phyloP scores from a whole-genome alignment of 2,888 invertebrate species.

The Aporophyla lueneburgensis region DNA sequence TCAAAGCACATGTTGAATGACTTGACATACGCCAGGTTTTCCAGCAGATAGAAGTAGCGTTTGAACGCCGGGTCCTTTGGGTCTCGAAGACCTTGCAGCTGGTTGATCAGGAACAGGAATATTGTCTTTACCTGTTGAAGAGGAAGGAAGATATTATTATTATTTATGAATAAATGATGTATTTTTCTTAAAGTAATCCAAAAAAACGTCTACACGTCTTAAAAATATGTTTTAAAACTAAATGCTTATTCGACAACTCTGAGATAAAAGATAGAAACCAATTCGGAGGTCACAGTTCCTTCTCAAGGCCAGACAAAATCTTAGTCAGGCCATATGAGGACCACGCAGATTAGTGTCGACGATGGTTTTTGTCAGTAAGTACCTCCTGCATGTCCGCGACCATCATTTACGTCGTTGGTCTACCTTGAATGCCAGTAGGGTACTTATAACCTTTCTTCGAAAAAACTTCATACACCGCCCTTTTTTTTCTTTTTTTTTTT shows the following conservation, averaged over 20 bases:
- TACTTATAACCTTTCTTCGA: too few relatives aligned
- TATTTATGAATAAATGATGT: background rate
- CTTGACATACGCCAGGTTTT: constrained; percentile 99
- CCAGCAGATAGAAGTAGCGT: constrained; percentile 98
- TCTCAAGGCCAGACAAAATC: too few relatives aligned
- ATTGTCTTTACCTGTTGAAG: constrained; percentile 92
- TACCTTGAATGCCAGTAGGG: background rate
- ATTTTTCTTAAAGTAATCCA: background rate
- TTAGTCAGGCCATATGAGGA: too few relatives aligned
- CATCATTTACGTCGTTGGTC: background rate
- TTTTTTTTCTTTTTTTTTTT: too few relatives aligned
- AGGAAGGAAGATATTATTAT: background rate
- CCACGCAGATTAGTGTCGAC: too few relatives aligned
- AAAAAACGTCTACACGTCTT: background rate
- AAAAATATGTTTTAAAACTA: too few relatives aligned
- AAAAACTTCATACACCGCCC: too few relatives aligned
- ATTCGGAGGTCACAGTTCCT: too few relatives aligned
- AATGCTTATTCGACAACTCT: too few relatives aligned
- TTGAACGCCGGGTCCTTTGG: constrained; percentile 99
- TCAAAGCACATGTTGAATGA: constrained; percentile 99
- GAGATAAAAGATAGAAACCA: too few relatives aligned
- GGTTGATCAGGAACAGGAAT: constrained; percentile 98
- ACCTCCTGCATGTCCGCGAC: background rate
- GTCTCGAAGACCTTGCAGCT: constrained; percentile 97
- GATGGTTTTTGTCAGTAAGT: too few relatives aligned